Conservation (phyloP, 2,113 vertebrate genomes). For the Ardeotis arabs region DNA sequence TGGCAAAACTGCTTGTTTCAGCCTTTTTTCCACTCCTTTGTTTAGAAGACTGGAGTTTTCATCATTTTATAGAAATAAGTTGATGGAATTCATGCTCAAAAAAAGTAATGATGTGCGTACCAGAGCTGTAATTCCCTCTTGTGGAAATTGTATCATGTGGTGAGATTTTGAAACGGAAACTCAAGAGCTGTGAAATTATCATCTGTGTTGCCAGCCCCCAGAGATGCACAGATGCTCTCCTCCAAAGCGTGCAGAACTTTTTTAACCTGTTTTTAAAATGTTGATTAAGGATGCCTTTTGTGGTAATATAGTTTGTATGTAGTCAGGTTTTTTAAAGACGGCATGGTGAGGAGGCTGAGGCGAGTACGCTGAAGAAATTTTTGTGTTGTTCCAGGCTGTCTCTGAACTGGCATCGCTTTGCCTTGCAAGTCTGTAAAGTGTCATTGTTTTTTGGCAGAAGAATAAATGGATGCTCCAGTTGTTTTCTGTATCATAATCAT, state of each 20-base stretch:
- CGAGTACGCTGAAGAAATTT: not conserved
- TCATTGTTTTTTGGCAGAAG: not conserved
- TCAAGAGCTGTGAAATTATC: not conserved
- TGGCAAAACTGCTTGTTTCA: not conserved
- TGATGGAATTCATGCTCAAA: not conserved
- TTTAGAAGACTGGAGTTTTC: not conserved
- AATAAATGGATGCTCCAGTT: not conserved
- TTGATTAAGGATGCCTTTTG: not conserved
- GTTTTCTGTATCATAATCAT: not conserved
- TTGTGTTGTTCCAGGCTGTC: not conserved
- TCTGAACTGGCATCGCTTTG: not conserved
- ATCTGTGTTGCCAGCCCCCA: not conserved
- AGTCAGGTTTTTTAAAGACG: not conserved
- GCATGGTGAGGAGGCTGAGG: not conserved
- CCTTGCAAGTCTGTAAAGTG: not conserved
- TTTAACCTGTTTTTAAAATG: not conserved
- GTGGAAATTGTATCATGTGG: not conserved
- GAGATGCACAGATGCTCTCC: not conserved
- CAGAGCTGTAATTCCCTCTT: slow-evolving; percentile 7
- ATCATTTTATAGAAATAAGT: not conserved
- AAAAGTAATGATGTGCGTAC: not conserved
- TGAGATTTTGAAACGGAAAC: not conserved
- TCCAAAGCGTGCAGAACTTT: not conserved
- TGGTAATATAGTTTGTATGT: not conserved
- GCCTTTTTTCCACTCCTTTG: accelerated